Conservation (phyloP, 2,888 invertebrate genomes). For the Campoplex nolae region DNA sequence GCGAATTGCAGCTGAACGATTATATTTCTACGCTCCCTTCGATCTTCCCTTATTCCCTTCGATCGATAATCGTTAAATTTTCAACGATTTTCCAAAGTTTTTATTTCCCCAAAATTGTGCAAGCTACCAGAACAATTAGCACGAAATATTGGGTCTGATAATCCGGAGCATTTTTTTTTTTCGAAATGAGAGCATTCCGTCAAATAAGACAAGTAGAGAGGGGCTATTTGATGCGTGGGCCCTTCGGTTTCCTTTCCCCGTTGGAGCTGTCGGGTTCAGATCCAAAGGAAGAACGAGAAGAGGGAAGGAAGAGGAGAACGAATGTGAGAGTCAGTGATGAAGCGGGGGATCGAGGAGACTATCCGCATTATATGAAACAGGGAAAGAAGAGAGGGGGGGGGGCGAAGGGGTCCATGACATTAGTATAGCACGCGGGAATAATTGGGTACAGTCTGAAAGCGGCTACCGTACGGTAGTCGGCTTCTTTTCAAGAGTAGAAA, state of each 20-base stretch:
- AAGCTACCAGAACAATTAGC: neutral
- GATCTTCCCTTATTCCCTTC: neutral
- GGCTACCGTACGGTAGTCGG: conserved; percentile 83
- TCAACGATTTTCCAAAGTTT: neutral
- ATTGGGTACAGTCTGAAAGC: conserved; percentile 82
- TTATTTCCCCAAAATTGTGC: neutral
- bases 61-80: neutral
- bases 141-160: neutral
- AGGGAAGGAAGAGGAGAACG: conserved; percentile 8
- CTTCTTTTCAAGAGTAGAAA: conserved; percentile 79
- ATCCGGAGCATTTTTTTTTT: conserved; percentile 16
- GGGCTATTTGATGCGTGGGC: conserved; percentile 40
- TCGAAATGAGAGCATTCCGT: conserved; percentile 48
- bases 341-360: conserved; percentile 38
- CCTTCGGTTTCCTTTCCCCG: neutral
- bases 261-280: conserved; percentile 45
- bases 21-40: neutral
- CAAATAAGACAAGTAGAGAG: conserved; percentile 54
- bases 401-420: conserved; percentile 77
- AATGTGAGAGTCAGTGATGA: conserved; percentile 23
- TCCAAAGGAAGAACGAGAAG: conserved; percentile 44
- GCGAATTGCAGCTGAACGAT: neutral
- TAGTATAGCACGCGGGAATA: conserved; percentile 84
- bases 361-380: conserved; percentile 73
- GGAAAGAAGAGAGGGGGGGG: conserved; percentile 49